A percentile compares a stretch with the other conserved stretches of the same genome.
phyloP scores from a whole-genome alignment of 1,140 invertebrate species.

The Aphidius gifuensis region DNA sequence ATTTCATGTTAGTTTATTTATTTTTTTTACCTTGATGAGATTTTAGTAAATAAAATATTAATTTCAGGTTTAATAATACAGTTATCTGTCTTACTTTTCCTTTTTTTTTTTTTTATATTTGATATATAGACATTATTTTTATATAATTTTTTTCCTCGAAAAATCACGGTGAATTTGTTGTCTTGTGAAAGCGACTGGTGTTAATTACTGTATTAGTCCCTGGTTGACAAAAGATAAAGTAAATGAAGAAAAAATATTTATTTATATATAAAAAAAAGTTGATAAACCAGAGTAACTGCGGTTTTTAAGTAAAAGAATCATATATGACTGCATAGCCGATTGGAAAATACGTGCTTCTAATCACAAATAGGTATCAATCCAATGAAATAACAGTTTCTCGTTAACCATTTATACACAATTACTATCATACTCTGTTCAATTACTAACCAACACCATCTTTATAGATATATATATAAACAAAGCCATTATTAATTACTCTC shows the following conservation, averaged over 20 bases:
- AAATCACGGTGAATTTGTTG: neutral
- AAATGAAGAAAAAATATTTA: neutral
- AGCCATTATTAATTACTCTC: too few species aligned
- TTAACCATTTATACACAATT: conserved; percentile 27
- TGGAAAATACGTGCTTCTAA: conserved; percentile 27
- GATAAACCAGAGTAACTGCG: conserved; percentile 14
- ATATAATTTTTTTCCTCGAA: neutral
- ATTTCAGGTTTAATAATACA: too few species aligned
- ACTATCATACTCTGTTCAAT: neutral
- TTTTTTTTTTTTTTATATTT: neutral
- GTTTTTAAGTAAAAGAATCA: neutral
- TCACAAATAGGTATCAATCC: conserved; percentile 29
- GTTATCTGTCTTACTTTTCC: too few species aligned
- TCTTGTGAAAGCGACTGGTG: neutral
- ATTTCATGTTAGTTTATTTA: too few species aligned
- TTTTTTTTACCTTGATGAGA: too few species aligned
- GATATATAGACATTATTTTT: neutral
- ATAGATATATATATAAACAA: neutral
- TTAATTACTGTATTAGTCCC: conserved; percentile 23
- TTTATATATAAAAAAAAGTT: conserved; percentile 11
- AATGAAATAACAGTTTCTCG: conserved; percentile 29
- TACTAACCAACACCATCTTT: conserved; percentile 23
- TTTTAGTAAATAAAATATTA: too few species aligned
- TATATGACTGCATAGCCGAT: neutral
- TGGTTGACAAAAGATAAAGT: neutral